phyloP scores from a whole-genome alignment of 2,888 invertebrate species.

The Ochropacha duplaris region DNA sequence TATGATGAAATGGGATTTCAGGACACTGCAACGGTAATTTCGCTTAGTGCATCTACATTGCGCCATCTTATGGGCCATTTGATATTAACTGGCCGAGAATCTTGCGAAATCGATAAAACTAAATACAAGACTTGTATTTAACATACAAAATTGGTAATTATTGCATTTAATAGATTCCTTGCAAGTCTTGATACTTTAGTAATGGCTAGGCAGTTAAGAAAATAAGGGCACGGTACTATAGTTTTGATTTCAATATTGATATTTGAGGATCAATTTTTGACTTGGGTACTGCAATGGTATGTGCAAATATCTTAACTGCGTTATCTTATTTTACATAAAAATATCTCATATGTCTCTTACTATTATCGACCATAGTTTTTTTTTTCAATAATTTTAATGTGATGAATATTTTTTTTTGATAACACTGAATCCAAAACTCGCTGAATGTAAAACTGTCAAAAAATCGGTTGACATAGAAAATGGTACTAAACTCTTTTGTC shows the following conservation, averaged over 20 bases:
- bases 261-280: too few species aligned
- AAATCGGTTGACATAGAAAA: too few species aligned
- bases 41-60: background rate
- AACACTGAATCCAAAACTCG: too few species aligned
- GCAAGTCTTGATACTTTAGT: background rate
- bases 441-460: too few species aligned
- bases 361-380: too few species aligned
- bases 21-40: background rate
- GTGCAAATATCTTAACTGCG: too few species aligned
- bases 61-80: background rate
- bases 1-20: slow-evolving; percentile 12
- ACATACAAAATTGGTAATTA: background rate
- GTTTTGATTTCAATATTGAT: background rate
- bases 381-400: too few species aligned
- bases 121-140: background rate
- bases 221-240: background rate
- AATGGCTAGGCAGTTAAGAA: background rate
- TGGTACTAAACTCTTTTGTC: too few species aligned
- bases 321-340: too few species aligned
- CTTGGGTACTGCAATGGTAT: too few species aligned
- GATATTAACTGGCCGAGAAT: background rate
- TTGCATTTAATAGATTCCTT: background rate
- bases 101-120: background rate
- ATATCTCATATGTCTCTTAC: too few species aligned
- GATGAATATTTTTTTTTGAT: too few species aligned